Percentiles rank a stretch among this genome's conserved stretches.
Evolutionary conservation across 2,797 vertebrate genomes (phyloP).

Genomic region (Clarias fuscus): DNA sequence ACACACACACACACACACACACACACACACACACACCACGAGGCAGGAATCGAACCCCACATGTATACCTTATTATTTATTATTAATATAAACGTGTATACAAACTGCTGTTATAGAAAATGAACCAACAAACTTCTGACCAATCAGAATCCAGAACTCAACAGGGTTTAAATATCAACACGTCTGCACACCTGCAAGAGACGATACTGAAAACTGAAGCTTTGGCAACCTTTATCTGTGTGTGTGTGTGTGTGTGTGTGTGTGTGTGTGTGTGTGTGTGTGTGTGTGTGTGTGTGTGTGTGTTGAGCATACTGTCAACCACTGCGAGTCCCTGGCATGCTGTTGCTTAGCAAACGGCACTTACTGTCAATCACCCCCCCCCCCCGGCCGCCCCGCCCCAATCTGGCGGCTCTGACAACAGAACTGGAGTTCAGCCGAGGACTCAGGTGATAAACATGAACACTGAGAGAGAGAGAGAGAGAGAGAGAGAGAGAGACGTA

Average conservation of each 20-base stretch:
- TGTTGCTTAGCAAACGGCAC: constrained; percentile 27
- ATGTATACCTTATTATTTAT: not conserved
- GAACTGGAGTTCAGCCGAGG: constrained; percentile 15
- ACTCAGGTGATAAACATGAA: constrained; percentile 19
- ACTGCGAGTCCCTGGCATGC: constrained; percentile 16
- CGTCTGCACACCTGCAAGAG: not conserved
- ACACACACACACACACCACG: not conserved
- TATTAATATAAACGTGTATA: not conserved
- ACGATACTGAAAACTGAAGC: not conserved
- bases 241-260: constrained; percentile 10
- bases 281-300: constrained; percentile 1
- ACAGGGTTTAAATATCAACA: not conserved
- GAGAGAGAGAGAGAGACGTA: no score
- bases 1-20: not conserved
- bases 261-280: constrained; percentile 10
- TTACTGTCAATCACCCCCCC: not conserved
- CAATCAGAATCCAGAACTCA: not conserved
- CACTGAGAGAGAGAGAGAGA: no score
- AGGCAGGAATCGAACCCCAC: no score
- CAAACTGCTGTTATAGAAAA: not conserved
- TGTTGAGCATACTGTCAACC: not conserved
- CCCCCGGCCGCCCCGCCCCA: accelerated
- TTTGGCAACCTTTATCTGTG: not conserved
- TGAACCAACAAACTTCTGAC: not conserved
- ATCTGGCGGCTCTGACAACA: not conserved